Percentiles rank a stretch among this genome's conserved stretches.
These are phyloP conservation scores for Drosophila equinoxialis DNA, from an alignment of 1,140 invertebrate species.

Conservation along the genomic window DNA sequence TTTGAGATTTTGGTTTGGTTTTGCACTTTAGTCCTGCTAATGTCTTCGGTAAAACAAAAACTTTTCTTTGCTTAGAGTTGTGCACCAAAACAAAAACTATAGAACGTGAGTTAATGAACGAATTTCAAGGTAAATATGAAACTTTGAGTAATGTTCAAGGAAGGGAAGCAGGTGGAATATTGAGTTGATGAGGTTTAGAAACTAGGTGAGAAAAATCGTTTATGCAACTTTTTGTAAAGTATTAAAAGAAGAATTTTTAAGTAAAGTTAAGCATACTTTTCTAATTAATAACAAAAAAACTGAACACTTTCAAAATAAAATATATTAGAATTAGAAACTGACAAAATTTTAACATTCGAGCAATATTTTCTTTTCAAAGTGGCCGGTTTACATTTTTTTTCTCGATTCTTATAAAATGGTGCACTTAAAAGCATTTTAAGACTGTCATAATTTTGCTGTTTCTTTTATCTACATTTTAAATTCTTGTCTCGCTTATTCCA, in stretches of 20 bases:
- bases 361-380: too few species aligned
- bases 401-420: too few species aligned
- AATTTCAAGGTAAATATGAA: conserved; percentile 28
- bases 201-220: not conserved
- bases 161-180: not conserved
- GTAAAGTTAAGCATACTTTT: not conserved
- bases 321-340: too few species aligned
- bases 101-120: conserved; percentile 64
- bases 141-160: conserved; percentile 15
- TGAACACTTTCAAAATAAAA: too few species aligned
- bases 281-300: too few species aligned
- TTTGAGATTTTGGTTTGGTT: conserved; percentile 36
- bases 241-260: not conserved
- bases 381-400: too few species aligned
- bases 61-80: conserved; percentile 47
- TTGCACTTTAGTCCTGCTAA: conserved; percentile 69
- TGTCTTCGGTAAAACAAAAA: conserved; percentile 66
- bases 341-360: too few species aligned
- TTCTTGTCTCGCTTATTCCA: not conserved
- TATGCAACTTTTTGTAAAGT: not conserved
- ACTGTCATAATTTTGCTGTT: not conserved
- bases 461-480: conserved; percentile 3
- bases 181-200: not conserved
- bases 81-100: conserved; percentile 17
- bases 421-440: not conserved